phyloP scores from a whole-genome alignment of 1,140 invertebrate species.

The Drosophila fuyamai region DNA sequence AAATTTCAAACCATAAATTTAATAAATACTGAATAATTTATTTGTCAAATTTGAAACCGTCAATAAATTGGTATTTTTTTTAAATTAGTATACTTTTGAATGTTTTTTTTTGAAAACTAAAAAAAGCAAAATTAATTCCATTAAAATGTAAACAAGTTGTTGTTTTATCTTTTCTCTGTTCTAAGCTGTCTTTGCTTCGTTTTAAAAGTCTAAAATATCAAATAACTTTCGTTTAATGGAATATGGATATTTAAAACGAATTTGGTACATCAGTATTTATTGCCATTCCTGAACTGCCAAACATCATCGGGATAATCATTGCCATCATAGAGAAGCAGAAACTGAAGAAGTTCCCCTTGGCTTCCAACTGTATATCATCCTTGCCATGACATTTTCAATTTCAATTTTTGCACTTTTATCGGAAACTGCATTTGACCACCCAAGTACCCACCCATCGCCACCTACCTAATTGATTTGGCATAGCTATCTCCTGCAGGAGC shows the following conservation, averaged over 20 bases:
- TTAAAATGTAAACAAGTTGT: too few species aligned
- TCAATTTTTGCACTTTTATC: slow-evolving; percentile 56
- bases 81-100: too few species aligned
- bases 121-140: too few species aligned
- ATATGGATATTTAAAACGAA: neutral
- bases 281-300: neutral
- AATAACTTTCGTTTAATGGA: too few species aligned
- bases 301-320: neutral
- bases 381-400: slow-evolving; percentile 46
- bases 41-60: too few species aligned
- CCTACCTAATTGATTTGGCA: slow-evolving; percentile 59
- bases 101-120: too few species aligned
- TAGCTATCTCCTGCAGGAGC: slow-evolving; percentile 31
- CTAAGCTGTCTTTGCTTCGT: too few species aligned
- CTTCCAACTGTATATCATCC: slow-evolving; percentile 13
- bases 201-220: too few species aligned
- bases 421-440: slow-evolving; percentile 7
- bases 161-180: too few species aligned
- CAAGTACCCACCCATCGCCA: neutral
- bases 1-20: too few species aligned
- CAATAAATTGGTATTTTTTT: too few species aligned
- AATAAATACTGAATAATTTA: too few species aligned
- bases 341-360: neutral
- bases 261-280: neutral
- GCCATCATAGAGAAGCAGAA: neutral